These are phyloP conservation scores for Hemitrygon akajei DNA, from an alignment of 2,797 vertebrate genomes.

Conservation along the genomic window DNA sequence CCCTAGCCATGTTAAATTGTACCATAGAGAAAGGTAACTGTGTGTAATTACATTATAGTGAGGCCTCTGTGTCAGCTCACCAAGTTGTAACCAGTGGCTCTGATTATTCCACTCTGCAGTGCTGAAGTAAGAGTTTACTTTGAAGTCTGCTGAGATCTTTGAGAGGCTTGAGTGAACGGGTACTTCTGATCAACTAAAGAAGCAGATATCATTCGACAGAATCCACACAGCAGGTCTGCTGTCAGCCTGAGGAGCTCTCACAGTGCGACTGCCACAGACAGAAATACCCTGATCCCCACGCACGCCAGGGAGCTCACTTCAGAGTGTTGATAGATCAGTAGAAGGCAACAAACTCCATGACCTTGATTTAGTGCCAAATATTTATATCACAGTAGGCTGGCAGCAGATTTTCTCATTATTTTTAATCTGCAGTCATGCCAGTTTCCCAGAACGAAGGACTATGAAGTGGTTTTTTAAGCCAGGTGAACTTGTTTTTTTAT, in stretches of 20 bases:
- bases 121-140: background rate
- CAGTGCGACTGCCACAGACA: slow-evolving; percentile 16
- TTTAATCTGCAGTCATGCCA: slow-evolving; percentile 7
- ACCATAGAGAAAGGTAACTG: background rate
- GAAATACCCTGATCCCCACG: slow-evolving; percentile 12
- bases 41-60: background rate
- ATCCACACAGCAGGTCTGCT: background rate
- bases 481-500: background rate
- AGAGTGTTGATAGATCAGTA: slow-evolving; percentile 14
- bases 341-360: slow-evolving; percentile 18
- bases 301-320: slow-evolving; percentile 29
- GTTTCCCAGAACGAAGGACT: background rate
- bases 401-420: slow-evolving; percentile 31
- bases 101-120: background rate
- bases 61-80: background rate
- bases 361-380: slow-evolving; percentile 33
- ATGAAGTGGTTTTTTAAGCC: slow-evolving; percentile 12
- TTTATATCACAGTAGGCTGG: slow-evolving; percentile 26
- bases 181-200: slow-evolving; percentile 24
- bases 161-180: background rate
- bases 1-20: background rate
- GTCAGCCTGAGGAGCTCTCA: background rate
- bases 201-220: slow-evolving; percentile 14
- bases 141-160: slow-evolving; percentile 3
- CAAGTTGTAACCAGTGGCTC: background rate